Evolutionary conservation across 1,140 invertebrate species (phyloP), one percentile per base, ranked within the genome.

Genomic region (Drosophila paulistorum): DNA sequence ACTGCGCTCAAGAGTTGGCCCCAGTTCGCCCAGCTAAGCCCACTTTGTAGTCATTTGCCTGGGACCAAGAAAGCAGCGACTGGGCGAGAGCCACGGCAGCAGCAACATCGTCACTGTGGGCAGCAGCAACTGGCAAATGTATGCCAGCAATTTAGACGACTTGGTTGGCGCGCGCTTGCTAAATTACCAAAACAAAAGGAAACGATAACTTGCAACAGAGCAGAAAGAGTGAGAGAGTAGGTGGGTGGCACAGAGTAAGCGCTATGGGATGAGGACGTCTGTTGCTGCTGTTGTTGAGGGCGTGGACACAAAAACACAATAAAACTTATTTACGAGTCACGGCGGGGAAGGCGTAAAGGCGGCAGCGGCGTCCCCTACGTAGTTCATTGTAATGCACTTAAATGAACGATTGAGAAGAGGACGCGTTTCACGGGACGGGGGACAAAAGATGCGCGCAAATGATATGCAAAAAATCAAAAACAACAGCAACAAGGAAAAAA

Each of bases 301-400:
- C 84, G 83, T 87, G 74, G 68, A 70, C 77, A 72, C 68, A 83
- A 66, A 83, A 84, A 89, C 80, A 89, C 84, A 89, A 89, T 89
- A 89, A 89, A 89, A 89, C 84, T 89, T 89, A 89, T 89, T 89
- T 89, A 89, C 84, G 84, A 89, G 77, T 89, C 84, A 89, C 84
- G 84, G 66, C 84, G 84, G 84, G 80, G 80, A 73, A 64, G 65
- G 74, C 74, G 66, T 65, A 60, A 62, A 70, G 71, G 62, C 62
- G 57, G 39, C 57, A 66, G 39, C 57, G 10, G 30, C 57, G 68
- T 51, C 83, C 69, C 70, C 74, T 51, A 73, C 76, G 80, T 74
- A 87, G 79, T 87, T 87, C 83, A 87, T 87, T 87, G 83, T 89
- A 87, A 89, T 87, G 84, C 83, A 87, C 83, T 87, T 87, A 89